These are phyloP conservation scores for Coelogynopora nodosa DNA, from an alignment of 2,888 invertebrate genomes.

Conservation along the genomic window DNA sequence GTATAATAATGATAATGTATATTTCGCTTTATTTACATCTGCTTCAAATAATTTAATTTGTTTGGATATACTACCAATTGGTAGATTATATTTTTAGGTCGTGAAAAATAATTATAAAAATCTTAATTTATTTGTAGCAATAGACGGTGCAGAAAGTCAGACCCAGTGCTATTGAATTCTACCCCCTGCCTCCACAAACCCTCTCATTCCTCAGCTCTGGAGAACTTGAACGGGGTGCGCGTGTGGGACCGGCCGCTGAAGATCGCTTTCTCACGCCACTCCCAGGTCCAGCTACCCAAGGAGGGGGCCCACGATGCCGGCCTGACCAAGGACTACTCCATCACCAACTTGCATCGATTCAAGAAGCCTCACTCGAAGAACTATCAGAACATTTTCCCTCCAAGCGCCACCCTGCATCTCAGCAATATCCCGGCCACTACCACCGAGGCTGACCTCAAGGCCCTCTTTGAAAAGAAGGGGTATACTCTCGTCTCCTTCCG, in stretches of 20 bases:
- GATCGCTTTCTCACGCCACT: conserved; percentile 32
- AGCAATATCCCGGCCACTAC: conserved; percentile 43
- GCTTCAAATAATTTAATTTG: too few relatives aligned
- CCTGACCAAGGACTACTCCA: conserved; percentile 45
- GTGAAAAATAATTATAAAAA: too few relatives aligned
- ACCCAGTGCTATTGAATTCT: too few relatives aligned
- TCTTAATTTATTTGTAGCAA: too few relatives aligned
- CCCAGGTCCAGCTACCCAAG: conserved; percentile 43
- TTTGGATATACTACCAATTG: too few relatives aligned
- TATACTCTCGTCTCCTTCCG: conserved; percentile 33
- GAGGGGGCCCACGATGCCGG: conserved; percentile 41
- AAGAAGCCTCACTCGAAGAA: conserved; percentile 45
- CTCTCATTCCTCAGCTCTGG: not conserved
- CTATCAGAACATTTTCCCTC: conserved; percentile 46
- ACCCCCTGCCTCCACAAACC: too few relatives aligned
- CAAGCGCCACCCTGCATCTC: conserved; percentile 42
- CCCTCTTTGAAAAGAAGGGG: conserved; percentile 33
- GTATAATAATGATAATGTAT: too few relatives aligned
- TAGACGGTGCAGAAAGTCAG: too few relatives aligned
- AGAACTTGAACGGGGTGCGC: conserved; percentile 34
- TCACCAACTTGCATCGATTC: conserved; percentile 43
- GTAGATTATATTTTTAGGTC: too few relatives aligned
- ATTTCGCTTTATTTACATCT: too few relatives aligned
- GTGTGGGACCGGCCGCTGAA: conserved; percentile 37
- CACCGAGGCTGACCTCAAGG: conserved; percentile 37